Evolutionary conservation across 2,797 vertebrate genomes (phyloP).

Genomic region (Triplophysa bombifrons): DNA sequence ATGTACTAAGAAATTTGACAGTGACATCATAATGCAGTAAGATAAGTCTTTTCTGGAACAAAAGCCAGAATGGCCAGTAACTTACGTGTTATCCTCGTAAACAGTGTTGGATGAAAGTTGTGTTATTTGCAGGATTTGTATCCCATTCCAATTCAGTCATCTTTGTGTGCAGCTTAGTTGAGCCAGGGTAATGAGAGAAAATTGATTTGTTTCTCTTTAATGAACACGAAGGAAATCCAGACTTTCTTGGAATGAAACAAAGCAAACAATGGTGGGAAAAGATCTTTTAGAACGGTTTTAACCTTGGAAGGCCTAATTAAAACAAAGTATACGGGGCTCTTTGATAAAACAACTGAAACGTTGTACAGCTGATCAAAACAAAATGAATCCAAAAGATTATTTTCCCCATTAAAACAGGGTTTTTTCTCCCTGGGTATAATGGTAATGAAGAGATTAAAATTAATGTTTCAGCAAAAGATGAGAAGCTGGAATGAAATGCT

Average conservation of each 20-base stretch:
- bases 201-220: slow-evolving; percentile 27
- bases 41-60: too few relatives aligned
- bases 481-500: slow-evolving; percentile 41
- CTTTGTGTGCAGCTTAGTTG: not conserved
- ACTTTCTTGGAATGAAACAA: slow-evolving; percentile 8
- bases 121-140: slow-evolving; percentile 20
- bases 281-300: slow-evolving; percentile 52
- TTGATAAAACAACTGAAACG: slow-evolving; percentile 54
- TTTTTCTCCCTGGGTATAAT: slow-evolving; percentile 65
- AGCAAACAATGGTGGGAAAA: slow-evolving; percentile 56
- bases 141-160: not conserved
- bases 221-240: slow-evolving; percentile 11
- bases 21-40: too few relatives aligned
- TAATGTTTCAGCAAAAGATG: slow-evolving; percentile 59
- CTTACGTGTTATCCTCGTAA: slow-evolving; percentile 33
- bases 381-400: slow-evolving; percentile 57
- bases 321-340: slow-evolving; percentile 50
- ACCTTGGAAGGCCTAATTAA: slow-evolving; percentile 70
- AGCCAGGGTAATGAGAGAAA: slow-evolving; percentile 21
- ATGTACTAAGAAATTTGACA: too few relatives aligned
- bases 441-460: slow-evolving; percentile 73
- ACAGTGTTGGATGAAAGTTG: slow-evolving; percentile 8
- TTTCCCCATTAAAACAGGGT: slow-evolving; percentile 65
- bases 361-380: slow-evolving; percentile 50
- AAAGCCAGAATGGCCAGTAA: too few relatives aligned